A percentile compares a stretch with the other conserved stretches of the same genome.
These are phyloP conservation scores for Virgularia gustaviana DNA, from an alignment of 92 coral and sea anemone genomes.

Conservation along the genomic window DNA sequence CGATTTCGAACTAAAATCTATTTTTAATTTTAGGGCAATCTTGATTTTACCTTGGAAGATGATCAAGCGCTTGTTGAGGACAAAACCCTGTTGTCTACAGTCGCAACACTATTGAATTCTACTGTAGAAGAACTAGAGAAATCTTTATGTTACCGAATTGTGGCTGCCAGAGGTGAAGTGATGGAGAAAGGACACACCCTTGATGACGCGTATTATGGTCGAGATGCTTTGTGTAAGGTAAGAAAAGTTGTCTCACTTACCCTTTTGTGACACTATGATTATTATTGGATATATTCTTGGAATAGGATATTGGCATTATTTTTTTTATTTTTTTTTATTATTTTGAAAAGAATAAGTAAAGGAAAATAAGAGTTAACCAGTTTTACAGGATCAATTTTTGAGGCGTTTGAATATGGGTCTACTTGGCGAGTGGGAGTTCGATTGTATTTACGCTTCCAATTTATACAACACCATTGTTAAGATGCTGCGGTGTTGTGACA, in stretches of 20 bases:
- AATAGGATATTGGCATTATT: too few species aligned
- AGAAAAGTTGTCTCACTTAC: background rate
- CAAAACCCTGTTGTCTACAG: conserved; percentile 58
- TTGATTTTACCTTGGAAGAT: conserved; percentile 68
- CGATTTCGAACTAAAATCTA: too few species aligned
- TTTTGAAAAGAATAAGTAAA: background rate
- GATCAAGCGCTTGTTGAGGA: conserved; percentile 72
- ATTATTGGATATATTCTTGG: background rate
- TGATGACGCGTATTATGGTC: conserved; percentile 82
- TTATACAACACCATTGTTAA: too few species aligned
- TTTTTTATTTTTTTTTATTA: too few species aligned
- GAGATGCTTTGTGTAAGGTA: conserved; percentile 95
- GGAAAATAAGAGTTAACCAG: too few species aligned
- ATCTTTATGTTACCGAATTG: conserved; percentile 86
- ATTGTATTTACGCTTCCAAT: too few species aligned
- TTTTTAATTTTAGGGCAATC: conserved; percentile 71
- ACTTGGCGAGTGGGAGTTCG: too few species aligned
- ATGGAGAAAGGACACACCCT: conserved; percentile 91
- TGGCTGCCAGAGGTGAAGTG: conserved; percentile 82
- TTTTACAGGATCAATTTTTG: too few species aligned
- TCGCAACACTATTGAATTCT: conserved; percentile 72
- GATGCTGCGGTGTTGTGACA: too few species aligned
- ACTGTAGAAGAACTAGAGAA: conserved; percentile 68
- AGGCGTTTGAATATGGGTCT: too few species aligned
- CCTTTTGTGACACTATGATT: too few species aligned